A percentile compares a stretch with the other conserved stretches of the same genome.
Evolutionary conservation across 2,888 invertebrate species (phyloP).

Genomic region (Nephrotoma flavescens): DNA sequence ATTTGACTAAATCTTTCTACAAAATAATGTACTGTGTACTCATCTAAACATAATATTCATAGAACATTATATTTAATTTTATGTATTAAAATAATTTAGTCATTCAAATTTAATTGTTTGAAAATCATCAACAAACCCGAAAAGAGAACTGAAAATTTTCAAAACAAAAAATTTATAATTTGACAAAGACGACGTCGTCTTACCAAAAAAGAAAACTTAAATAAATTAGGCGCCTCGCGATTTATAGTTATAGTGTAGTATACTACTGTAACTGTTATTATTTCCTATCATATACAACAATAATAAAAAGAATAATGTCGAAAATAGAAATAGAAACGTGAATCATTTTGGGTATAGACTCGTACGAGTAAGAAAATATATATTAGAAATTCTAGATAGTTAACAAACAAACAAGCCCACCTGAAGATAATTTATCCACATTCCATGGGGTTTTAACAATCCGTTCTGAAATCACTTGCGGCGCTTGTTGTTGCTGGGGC

Average conservation of each 20-base stretch:
- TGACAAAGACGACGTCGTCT: not conserved
- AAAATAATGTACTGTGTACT: not conserved
- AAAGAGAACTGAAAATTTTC: not conserved
- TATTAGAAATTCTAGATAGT: not conserved
- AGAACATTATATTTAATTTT: not conserved
- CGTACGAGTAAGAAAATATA: not conserved
- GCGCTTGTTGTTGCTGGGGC: not conserved
- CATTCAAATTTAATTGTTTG: not conserved
- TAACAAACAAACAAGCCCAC: not conserved
- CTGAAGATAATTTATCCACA: constrained; percentile 3
- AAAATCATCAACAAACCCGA: not conserved
- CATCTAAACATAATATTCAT: not conserved
- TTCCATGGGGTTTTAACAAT: constrained; percentile 2
- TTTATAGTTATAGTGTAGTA: not conserved
- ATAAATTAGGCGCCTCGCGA: not conserved
- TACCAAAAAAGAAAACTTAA: not conserved
- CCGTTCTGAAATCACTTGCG: not conserved
- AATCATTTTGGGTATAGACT: not conserved
- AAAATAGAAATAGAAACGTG: not conserved
- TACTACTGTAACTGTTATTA: not conserved
- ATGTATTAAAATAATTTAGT: not conserved
- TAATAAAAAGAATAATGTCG: not conserved
- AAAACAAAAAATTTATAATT: not conserved
- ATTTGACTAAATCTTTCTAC: no score
- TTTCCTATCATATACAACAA: not conserved